Percentiles rank a stretch among this genome's conserved stretches.
phyloP scores from a whole-genome alignment of 2,113 vertebrate genomes.

The Vulpes ferrilata region DNA sequence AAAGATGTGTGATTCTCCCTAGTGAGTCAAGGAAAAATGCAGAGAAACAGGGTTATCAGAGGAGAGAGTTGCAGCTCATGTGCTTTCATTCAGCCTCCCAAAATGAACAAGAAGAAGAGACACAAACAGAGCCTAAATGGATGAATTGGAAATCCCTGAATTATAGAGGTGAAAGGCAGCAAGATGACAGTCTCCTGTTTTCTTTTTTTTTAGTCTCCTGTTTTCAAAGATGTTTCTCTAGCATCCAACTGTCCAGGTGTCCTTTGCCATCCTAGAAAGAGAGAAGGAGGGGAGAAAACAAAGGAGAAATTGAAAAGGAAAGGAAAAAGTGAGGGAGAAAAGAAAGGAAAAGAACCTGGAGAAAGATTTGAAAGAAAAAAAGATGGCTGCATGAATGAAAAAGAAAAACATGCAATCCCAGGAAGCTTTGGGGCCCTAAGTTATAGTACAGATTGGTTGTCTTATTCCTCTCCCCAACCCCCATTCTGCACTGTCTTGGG shows the following conservation, averaged over 20 bases:
- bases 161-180: not conserved
- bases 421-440: slow-evolving; percentile 27
- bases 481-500: not conserved
- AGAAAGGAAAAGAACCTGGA: slow-evolving; percentile 30
- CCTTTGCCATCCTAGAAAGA: not conserved
- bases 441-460: not conserved
- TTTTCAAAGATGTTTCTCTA: slow-evolving; percentile 33
- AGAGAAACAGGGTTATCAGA: slow-evolving; percentile 77
- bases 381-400: not conserved
- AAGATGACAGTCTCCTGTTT: not conserved
- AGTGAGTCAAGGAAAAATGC: slow-evolving; percentile 72
- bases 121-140: not conserved
- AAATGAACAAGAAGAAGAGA: slow-evolving; percentile 62
- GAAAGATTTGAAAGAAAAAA: not conserved
- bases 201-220: not conserved
- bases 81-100: slow-evolving; percentile 62
- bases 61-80: slow-evolving; percentile 58
- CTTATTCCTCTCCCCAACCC: not conserved
- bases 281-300: not conserved
- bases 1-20: slow-evolving; percentile 79
- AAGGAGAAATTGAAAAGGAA: not conserved
- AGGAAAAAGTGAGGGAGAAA: not conserved
- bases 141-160: slow-evolving; percentile 38
- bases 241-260: not conserved
- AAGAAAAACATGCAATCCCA: not conserved